Percentiles rank a stretch among this genome's conserved stretches.
phyloP scores from a whole-genome alignment of 2,888 invertebrate genomes.

The Gortyna flavago region DNA sequence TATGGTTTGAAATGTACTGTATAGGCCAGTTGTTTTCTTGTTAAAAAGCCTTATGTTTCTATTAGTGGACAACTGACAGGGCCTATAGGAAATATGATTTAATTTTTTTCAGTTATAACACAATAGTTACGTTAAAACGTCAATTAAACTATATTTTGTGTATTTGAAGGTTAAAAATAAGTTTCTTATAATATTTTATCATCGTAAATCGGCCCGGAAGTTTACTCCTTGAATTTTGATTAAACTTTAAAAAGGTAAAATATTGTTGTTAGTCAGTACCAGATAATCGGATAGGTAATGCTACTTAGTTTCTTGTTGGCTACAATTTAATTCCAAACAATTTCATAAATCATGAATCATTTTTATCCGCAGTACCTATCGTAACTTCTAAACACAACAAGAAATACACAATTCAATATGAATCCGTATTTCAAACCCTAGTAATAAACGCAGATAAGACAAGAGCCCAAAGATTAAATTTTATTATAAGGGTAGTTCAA shows the following conservation, averaged over 20 bases:
- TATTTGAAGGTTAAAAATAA: background rate
- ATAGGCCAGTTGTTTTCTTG: slow-evolving; percentile 2
- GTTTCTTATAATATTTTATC: background rate
- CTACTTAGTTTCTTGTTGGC: background rate
- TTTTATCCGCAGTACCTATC: background rate
- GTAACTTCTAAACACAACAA: background rate
- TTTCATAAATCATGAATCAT: background rate
- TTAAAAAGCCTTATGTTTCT: too few species aligned
- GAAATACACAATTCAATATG: slow-evolving; percentile 49
- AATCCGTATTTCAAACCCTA: slow-evolving; percentile 53
- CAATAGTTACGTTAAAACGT: background rate
- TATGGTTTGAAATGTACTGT: slow-evolving; percentile 11
- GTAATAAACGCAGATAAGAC: slow-evolving; percentile 68
- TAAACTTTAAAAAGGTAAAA: background rate
- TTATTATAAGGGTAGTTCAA: slow-evolving; percentile 69
- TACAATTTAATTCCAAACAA: background rate
- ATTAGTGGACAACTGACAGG: background rate
- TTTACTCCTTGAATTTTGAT: background rate
- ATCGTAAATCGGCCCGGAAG: background rate
- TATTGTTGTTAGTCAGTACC: background rate
- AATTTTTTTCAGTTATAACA: background rate
- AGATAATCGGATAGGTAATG: background rate
- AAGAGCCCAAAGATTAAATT: slow-evolving; percentile 67
- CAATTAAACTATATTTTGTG: background rate
- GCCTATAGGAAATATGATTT: background rate